Percentiles rank a stretch among this genome's conserved stretches.
Evolutionary conservation across 1,140 invertebrate species (phyloP).

Genomic region (Octopus sinensis): DNA sequence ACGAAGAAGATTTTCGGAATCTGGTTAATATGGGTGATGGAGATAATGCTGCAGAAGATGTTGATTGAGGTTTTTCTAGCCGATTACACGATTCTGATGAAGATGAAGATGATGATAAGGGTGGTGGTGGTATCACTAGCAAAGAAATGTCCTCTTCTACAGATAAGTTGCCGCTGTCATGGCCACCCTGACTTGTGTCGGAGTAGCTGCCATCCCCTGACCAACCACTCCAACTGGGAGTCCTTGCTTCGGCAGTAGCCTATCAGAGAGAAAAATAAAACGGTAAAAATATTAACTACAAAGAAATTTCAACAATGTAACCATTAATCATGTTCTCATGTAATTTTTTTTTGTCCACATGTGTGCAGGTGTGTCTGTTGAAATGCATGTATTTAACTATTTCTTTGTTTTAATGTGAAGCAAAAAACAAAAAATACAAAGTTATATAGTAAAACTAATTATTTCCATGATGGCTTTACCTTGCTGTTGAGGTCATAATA

Average conservation of each 20-base stretch:
- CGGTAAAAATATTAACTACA: too few relatives aligned
- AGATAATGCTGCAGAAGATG: not conserved
- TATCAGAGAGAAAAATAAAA: not conserved
- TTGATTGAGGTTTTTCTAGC: not conserved
- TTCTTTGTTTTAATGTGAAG: too few relatives aligned
- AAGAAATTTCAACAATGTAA: too few relatives aligned
- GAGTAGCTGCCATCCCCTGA: constrained; percentile 3
- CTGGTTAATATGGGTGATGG: not conserved
- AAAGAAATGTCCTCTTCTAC: constrained; percentile 69
- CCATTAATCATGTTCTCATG: too few relatives aligned
- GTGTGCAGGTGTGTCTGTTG: too few relatives aligned
- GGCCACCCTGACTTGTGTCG: not conserved
- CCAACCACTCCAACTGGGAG: constrained; percentile 6
- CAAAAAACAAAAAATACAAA: too few relatives aligned
- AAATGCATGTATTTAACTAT: too few relatives aligned
- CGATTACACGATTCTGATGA: not conserved
- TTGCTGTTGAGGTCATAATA: too few relatives aligned
- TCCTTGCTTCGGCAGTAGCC: not conserved
- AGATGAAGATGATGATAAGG: constrained; percentile 48
- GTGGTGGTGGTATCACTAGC: constrained; percentile 78
- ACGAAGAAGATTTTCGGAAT: not conserved
- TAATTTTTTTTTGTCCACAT: too few relatives aligned
- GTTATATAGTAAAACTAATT: too few relatives aligned
- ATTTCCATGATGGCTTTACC: too few relatives aligned
- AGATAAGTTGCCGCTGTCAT: not conserved